phyloP scores from a whole-genome alignment of 2,888 invertebrate species.

The Danaus chrysippus region DNA sequence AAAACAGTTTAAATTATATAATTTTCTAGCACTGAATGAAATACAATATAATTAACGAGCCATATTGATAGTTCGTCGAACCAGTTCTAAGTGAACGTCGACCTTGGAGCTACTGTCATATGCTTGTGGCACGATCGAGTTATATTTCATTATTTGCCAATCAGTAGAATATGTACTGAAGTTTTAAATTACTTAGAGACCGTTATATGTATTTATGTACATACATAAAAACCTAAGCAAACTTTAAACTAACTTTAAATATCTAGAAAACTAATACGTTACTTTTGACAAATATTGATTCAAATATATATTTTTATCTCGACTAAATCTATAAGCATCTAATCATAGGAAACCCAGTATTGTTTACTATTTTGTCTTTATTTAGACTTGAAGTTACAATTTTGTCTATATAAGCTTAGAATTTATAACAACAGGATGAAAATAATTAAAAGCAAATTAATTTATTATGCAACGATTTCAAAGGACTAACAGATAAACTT shows the following conservation, averaged over 20 bases:
- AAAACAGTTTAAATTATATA: conserved; percentile 4
- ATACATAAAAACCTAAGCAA: too few species aligned
- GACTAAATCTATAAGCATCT: too few species aligned
- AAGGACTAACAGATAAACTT: not conserved
- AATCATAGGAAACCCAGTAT: too few species aligned
- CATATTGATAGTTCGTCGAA: conserved; percentile 58
- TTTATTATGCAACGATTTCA: not conserved
- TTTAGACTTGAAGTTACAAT: too few species aligned
- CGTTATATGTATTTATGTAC: too few species aligned
- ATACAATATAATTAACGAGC: conserved; percentile 27
- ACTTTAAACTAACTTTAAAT: too few species aligned
- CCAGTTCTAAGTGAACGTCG: conserved; percentile 55
- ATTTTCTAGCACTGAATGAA: conserved; percentile 20
- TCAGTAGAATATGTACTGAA: conserved; percentile 7
- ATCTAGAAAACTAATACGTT: too few species aligned
- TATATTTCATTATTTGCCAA: conserved; percentile 26
- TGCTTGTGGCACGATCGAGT: conserved; percentile 39
- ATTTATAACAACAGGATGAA: not conserved
- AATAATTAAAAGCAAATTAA: not conserved
- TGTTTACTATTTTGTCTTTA: too few species aligned
- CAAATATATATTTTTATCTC: too few species aligned
- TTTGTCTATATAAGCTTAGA: not conserved
- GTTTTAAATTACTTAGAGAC: not conserved
- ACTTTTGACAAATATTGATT: too few species aligned
- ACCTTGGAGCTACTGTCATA: conserved; percentile 59